phyloP scores from a whole-genome alignment of 1,140 invertebrate genomes.

The Thrips palmi region DNA sequence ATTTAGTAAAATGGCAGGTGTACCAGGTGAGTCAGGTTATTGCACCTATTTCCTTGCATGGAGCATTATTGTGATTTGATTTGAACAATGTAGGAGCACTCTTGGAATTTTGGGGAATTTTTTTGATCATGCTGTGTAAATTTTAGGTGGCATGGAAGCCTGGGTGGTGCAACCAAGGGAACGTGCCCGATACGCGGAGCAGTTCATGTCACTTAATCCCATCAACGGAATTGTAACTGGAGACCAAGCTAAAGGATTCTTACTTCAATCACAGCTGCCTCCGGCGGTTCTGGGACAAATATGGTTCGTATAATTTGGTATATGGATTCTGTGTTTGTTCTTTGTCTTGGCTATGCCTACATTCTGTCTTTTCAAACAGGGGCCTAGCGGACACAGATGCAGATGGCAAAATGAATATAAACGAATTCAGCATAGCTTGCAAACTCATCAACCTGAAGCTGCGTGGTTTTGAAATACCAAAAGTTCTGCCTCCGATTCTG shows the following conservation, averaged over 20 bases:
- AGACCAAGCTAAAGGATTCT: conserved; percentile 85
- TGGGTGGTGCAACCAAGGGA: conserved; percentile 80
- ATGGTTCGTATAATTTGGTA: conserved; percentile 43
- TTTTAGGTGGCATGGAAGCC: conserved; percentile 41
- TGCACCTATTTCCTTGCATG: too few relatives aligned
- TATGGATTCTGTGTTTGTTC: conserved; percentile 6
- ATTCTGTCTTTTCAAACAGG: conserved; percentile 36
- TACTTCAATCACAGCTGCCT: conserved; percentile 81
- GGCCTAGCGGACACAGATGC: conserved; percentile 82
- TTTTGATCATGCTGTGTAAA: too few relatives aligned
- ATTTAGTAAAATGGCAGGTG: too few relatives aligned
- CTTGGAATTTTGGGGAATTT: too few relatives aligned
- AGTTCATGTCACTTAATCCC: conserved; percentile 76
- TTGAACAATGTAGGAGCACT: too few relatives aligned
- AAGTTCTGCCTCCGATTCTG: conserved; percentile 57
- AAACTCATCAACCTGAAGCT: conserved; percentile 91
- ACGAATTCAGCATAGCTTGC: conserved; percentile 95
- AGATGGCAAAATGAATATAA: conserved; percentile 92
- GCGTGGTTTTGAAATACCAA: conserved; percentile 77
- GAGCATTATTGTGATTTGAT: too few relatives aligned
- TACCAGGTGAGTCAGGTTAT: too few relatives aligned
- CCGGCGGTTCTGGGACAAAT: conserved; percentile 78
- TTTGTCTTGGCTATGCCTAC: too few relatives aligned
- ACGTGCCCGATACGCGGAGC: conserved; percentile 71
- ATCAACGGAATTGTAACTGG: conserved; percentile 77